Evolutionary conservation across 2,888 invertebrate genomes (phyloP), one percentile per base, ranked within the genome.

Genomic region (Lasioglossum pauxillum): DNA sequence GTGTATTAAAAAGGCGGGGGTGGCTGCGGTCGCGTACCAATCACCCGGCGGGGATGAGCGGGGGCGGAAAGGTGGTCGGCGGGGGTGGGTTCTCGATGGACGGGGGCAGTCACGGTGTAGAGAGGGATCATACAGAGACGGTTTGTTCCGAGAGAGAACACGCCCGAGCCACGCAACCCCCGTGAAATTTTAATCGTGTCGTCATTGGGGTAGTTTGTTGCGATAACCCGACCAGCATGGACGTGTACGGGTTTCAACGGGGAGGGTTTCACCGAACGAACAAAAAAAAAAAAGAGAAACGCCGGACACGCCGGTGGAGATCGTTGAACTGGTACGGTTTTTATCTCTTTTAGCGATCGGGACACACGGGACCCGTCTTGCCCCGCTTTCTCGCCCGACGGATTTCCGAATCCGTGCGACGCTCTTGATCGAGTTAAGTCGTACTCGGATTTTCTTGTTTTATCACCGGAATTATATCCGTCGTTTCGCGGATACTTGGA

Each of bases 151-250:
- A 86, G 89, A 81, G 87, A 82, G 84, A 90, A 83, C 79, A 83
- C 84, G 77, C 83, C 60, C 84, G 75, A 79, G 83, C 89, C 88
- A 91, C 90, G 93, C 93, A 91, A 90, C 89, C 91, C 92, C 93
- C 91, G 94, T 95, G 94, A 95, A 95, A 95, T 95, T 95, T 95
- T 95, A 95, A 95, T 95, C 94, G 94, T 93, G 93, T 94, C 94
- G 94, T 94, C 94, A 95, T 95, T 94, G 94, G 94, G 94, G 93
- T 94, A 95, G 95, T 95, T 95, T 95, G 94, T 94, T 94, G 93
- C 94, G 93, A 94, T 94, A 94, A 94, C 93, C 92, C 91, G 92
- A 94, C 92, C 94, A 92, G 90, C 85, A 82, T 87, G 85, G 86
- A 89, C 86, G 85, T 89, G 84, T 86, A 88, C 88, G 89, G 83